Conservation (phyloP, 2,888 invertebrate species). For the Phalangium opilio region DNA sequence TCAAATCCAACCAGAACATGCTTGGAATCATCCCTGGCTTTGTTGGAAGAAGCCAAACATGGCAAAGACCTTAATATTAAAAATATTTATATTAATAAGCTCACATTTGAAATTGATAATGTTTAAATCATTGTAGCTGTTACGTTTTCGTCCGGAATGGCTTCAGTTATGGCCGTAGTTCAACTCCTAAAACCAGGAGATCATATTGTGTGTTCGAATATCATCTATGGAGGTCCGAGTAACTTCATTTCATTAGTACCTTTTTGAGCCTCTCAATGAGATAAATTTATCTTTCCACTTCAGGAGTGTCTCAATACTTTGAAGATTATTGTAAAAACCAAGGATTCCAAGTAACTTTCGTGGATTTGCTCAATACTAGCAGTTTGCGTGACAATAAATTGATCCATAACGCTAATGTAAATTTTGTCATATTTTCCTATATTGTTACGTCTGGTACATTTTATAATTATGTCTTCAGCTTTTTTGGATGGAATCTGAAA, state of each 20-base stretch:
- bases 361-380: too few relatives aligned
- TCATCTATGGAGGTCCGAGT: neutral
- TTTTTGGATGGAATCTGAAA: slow-evolving; percentile 88
- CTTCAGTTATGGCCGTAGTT: slow-evolving; percentile 56
- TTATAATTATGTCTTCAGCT: too few relatives aligned
- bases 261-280: too few relatives aligned
- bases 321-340: too few relatives aligned
- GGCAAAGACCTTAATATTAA: slow-evolving; percentile 33
- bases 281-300: too few relatives aligned
- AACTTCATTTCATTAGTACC: neutral
- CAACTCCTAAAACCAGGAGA: slow-evolving; percentile 67
- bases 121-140: slow-evolving; percentile 18
- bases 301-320: too few relatives aligned
- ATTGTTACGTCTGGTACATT: too few relatives aligned
- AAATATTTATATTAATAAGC: neutral
- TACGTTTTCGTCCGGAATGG: slow-evolving; percentile 74
- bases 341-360: too few relatives aligned
- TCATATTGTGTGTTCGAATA: slow-evolving; percentile 52
- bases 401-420: too few relatives aligned
- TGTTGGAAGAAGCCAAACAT: slow-evolving; percentile 72
- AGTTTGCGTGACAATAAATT: too few relatives aligned
- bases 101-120: too few relatives aligned
- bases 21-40: slow-evolving; percentile 73
- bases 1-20: slow-evolving; percentile 84
- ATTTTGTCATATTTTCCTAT: too few relatives aligned